These are phyloP conservation scores for Syngnathus floridae DNA, from an alignment of 2,113 vertebrate genomes.

Conservation along the genomic window DNA sequence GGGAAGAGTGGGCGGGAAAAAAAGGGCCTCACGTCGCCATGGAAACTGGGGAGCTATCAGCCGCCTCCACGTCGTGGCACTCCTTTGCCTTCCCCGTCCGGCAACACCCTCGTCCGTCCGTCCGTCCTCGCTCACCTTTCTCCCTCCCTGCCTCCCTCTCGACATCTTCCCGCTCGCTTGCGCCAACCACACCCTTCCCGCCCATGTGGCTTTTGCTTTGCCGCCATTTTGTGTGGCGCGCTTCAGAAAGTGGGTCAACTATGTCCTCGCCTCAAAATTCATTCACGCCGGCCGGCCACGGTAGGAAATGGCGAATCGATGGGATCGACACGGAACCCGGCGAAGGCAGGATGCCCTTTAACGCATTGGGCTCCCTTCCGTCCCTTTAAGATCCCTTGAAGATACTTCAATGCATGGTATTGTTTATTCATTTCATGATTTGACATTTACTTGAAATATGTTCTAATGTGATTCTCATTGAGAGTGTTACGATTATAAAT, in stretches of 20 bases:
- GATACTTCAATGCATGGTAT: too few species aligned
- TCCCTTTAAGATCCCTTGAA: background rate
- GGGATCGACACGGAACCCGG: background rate
- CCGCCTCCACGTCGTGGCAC: conserved; percentile 61
- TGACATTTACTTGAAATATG: too few species aligned
- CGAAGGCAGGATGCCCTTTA: background rate
- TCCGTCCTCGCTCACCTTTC: conserved; percentile 35
- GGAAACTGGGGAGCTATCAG: conserved; percentile 75
- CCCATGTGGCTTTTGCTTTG: background rate
- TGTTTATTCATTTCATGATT: too few species aligned
- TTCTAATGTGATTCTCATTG: too few species aligned
- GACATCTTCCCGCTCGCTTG: background rate
- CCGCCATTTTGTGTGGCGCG: background rate
- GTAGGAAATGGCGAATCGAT: background rate
- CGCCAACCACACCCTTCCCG: conserved; percentile 14
- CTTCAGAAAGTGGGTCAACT: conserved; percentile 51
- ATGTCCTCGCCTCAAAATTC: conserved; percentile 44
- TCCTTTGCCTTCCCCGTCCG: conserved; percentile 44
- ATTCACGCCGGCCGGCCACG: conserved; percentile 47
- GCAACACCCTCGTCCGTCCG: conserved; percentile 36
- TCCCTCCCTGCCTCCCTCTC: background rate
- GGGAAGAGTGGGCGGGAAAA: conserved; percentile 64
- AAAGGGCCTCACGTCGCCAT: conserved; percentile 69
- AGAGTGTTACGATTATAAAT: too few species aligned
- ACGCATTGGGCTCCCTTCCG: background rate